Evolutionary conservation across 2,888 invertebrate genomes (phyloP).

Genomic region (Phragmatobia fuliginosa): DNA sequence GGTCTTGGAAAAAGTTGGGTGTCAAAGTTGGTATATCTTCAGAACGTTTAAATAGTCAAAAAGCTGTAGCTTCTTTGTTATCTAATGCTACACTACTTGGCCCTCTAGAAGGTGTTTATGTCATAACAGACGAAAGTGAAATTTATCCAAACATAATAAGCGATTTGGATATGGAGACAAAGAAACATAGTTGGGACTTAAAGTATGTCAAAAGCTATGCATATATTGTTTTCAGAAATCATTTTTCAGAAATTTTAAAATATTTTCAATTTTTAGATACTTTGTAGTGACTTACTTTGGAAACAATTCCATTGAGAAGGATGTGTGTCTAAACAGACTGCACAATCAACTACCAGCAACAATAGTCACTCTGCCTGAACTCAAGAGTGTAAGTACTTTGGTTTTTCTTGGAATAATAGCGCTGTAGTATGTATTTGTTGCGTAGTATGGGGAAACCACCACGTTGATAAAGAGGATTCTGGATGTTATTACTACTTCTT

Average conservation of each 20-base stretch:
- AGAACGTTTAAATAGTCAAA: slow-evolving; percentile 22
- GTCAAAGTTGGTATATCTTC: slow-evolving; percentile 39
- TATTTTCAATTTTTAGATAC: slow-evolving; percentile 37
- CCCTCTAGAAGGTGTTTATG: too few species aligned
- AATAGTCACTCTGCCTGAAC: too few species aligned
- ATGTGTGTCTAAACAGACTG: too few species aligned
- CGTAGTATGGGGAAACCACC: too few species aligned
- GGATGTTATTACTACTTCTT: too few species aligned
- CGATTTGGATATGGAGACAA: slow-evolving; percentile 51
- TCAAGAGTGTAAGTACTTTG: too few species aligned
- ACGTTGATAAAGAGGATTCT: too few species aligned
- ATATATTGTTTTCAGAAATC: not conserved
- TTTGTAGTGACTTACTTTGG: slow-evolving; percentile 42
- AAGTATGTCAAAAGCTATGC: slow-evolving; percentile 45
- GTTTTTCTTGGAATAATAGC: too few species aligned
- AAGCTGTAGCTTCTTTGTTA: slow-evolving; percentile 37
- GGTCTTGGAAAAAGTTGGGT: slow-evolving; percentile 47
- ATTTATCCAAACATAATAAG: slow-evolving; percentile 37
- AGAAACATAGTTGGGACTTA: slow-evolving; percentile 52
- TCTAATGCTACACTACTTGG: slow-evolving; percentile 42
- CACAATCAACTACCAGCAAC: too few species aligned
- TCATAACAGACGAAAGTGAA: slow-evolving; percentile 27
- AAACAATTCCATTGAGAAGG: too few species aligned
- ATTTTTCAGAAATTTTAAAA: not conserved
- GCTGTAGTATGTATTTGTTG: too few species aligned